A percentile compares a stretch with the other conserved stretches of the same genome.
phyloP scores from a whole-genome alignment of 2,797 vertebrate species.

The Crax fasciolata region DNA sequence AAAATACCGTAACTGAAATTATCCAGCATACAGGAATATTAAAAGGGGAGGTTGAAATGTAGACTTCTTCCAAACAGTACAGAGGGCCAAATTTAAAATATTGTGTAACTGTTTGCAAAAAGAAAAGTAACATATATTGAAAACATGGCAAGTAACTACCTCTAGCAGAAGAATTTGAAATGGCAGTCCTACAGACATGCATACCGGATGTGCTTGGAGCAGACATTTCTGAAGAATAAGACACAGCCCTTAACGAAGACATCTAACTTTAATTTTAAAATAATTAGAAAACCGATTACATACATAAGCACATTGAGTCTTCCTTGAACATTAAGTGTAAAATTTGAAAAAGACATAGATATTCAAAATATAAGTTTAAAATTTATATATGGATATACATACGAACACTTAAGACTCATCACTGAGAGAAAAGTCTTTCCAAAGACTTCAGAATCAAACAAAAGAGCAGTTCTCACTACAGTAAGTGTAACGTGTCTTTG shows the following conservation, averaged over 20 bases:
- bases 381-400: not conserved
- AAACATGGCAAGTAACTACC: not conserved
- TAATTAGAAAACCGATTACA: not conserved
- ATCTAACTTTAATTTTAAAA: not conserved
- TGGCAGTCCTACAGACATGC: not conserved
- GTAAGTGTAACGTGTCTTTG: not conserved
- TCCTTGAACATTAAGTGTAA: not conserved
- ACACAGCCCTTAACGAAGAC: not conserved
- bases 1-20: not conserved
- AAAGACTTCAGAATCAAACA: not conserved
- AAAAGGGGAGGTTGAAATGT: not conserved
- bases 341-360: not conserved
- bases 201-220: not conserved
- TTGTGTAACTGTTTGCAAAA: not conserved
- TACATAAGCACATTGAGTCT: not conserved
- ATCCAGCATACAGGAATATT: not conserved
- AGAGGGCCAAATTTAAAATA: not conserved
- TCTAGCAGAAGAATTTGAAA: not conserved
- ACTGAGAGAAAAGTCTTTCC: not conserved
- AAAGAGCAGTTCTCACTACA: not conserved
- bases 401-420: not conserved
- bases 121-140: not conserved
- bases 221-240: not conserved
- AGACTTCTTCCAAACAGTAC: not conserved
- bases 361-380: not conserved